Conservation (phyloP, 1,140 invertebrate species). For the Harlomillsia oculata region DNA sequence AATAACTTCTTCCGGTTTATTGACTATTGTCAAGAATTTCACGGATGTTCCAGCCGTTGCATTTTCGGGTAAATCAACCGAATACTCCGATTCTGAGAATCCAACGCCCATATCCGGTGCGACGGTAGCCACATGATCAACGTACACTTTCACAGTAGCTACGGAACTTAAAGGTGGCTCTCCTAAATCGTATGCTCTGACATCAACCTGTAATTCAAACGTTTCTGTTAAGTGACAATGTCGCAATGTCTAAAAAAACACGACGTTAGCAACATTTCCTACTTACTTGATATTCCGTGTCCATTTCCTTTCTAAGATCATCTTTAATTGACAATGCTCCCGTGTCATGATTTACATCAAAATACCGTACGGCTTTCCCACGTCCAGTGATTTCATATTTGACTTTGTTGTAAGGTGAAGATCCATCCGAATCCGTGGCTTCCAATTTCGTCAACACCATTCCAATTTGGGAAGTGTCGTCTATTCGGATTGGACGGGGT, state of each 20-base stretch:
- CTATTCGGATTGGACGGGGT: slow-evolving; percentile 66
- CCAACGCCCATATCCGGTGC: slow-evolving; percentile 58
- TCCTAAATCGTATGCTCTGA: slow-evolving; percentile 75
- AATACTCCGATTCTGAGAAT: slow-evolving; percentile 73
- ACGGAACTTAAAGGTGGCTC: slow-evolving; percentile 71
- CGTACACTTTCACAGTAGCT: slow-evolving; percentile 66
- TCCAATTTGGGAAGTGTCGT: slow-evolving; percentile 70
- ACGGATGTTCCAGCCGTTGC: slow-evolving; percentile 56
- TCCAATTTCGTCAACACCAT: slow-evolving; percentile 63
- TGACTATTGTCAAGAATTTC: slow-evolving; percentile 62
- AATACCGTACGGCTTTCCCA: slow-evolving; percentile 68
- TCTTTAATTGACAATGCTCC: slow-evolving; percentile 66
- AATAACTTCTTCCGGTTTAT: slow-evolving; percentile 54
- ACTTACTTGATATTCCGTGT: slow-evolving; percentile 72
- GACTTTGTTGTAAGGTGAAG: slow-evolving; percentile 63
- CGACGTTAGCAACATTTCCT: too few species aligned
- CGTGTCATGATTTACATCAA: slow-evolving; percentile 73
- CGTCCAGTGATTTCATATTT: slow-evolving; percentile 70
- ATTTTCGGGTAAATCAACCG: slow-evolving; percentile 68
- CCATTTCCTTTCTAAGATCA: slow-evolving; percentile 69
- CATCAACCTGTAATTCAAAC: slow-evolving; percentile 54
- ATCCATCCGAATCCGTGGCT: slow-evolving; percentile 45
- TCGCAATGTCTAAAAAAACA: not conserved
- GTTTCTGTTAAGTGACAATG: not conserved
- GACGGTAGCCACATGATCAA: slow-evolving; percentile 62